Percentiles rank a stretch among this genome's conserved stretches.
These are phyloP conservation scores for Rattus norvegicus DNA, from an alignment of 2,113 vertebrate species.

Conservation along the genomic window DNA sequence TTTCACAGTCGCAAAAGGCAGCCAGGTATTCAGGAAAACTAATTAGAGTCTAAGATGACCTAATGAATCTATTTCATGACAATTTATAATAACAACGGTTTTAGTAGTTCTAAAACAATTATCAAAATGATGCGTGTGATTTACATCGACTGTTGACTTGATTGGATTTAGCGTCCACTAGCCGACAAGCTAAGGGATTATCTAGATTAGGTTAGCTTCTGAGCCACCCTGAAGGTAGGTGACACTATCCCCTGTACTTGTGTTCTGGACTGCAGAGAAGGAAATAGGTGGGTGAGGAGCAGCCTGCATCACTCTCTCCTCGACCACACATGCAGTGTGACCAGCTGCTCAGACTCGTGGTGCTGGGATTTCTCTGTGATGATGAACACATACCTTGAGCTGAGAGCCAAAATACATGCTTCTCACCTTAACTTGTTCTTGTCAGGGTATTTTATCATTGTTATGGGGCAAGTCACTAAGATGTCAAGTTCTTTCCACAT, in stretches of 20 bases:
- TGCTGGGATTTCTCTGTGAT: background rate
- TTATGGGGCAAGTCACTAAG: background rate
- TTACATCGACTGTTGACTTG: background rate
- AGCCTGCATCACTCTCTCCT: too few species aligned
- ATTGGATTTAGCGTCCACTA: too few species aligned
- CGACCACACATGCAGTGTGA: background rate
- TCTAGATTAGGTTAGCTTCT: background rate
- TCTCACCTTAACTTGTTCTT: background rate
- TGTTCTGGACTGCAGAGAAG: background rate
- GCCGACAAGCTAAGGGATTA: background rate
- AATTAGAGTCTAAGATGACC: conserved; percentile 52
- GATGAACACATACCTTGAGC: background rate
- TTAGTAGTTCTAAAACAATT: background rate
- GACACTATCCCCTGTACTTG: background rate
- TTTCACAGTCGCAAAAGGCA: conserved; percentile 51
- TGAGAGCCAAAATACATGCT: background rate
- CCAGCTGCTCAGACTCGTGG: too few species aligned
- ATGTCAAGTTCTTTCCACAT: background rate
- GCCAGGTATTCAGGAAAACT: conserved; percentile 6
- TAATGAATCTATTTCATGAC: background rate
- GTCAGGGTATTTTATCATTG: background rate
- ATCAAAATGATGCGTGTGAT: background rate
- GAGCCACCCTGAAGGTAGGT: too few species aligned
- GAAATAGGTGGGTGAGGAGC: background rate
- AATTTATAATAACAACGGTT: conserved; percentile 24